phyloP scores from a whole-genome alignment of 1,140 invertebrate species.

The Apocrypta bakeri region DNA sequence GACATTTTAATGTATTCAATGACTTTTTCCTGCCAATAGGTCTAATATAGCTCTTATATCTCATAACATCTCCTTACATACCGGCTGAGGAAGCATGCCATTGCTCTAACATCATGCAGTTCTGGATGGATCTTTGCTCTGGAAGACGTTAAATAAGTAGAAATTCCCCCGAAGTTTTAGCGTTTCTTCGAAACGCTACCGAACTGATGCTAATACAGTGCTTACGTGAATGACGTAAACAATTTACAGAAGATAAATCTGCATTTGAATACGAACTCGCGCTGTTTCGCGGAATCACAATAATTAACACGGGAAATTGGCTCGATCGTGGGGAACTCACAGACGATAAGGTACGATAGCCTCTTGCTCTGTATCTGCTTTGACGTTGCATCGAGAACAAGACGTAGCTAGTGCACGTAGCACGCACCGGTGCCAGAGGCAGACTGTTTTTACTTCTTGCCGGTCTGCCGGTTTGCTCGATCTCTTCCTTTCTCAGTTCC shows the following conservation, averaged over 20 bases:
- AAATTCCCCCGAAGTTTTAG: neutral
- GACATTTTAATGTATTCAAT: too few species aligned
- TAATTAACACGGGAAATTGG: neutral
- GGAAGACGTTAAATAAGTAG: too few species aligned
- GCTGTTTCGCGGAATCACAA: neutral
- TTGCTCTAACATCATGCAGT: constrained; percentile 15
- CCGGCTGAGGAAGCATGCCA: constrained; percentile 2
- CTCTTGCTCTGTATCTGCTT: constrained; percentile 17
- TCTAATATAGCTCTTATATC: too few species aligned
- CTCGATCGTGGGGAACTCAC: neutral
- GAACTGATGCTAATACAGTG: neutral
- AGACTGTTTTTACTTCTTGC: neutral
- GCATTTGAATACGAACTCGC: neutral
- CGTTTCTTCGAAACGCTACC: neutral
- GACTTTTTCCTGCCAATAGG: too few species aligned
- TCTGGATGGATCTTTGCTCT: neutral
- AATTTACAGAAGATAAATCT: neutral
- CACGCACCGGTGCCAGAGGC: constrained; percentile 12
- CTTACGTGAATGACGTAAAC: too few species aligned
- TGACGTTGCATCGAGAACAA: neutral
- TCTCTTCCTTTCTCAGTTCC: neutral
- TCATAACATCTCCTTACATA: constrained; percentile 23
- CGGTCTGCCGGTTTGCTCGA: neutral
- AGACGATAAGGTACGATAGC: constrained; percentile 10
- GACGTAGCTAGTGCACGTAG: constrained; percentile 16